These are phyloP conservation scores for Oryzias woworae DNA, from an alignment of 2,113 vertebrate species.

Conservation along the genomic window DNA sequence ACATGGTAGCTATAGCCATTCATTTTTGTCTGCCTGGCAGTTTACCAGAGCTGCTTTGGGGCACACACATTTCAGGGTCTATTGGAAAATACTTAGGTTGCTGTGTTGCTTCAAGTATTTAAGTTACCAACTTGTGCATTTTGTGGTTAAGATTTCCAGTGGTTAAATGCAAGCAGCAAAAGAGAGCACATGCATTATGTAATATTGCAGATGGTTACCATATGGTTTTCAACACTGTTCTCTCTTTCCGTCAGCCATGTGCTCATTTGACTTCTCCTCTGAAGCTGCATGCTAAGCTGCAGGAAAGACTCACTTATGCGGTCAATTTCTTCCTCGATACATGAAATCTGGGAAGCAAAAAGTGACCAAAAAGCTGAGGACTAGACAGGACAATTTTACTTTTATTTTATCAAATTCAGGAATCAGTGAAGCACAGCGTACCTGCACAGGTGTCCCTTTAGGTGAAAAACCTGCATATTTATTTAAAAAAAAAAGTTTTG, in stretches of 20 bases:
- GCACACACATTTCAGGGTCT: too few species aligned
- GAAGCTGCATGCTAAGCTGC: slow-evolving; percentile 67
- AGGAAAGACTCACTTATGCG: slow-evolving; percentile 75
- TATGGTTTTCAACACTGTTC: slow-evolving; percentile 24
- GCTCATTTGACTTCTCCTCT: slow-evolving; percentile 44
- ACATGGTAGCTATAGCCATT: too few species aligned
- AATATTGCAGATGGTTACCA: slow-evolving; percentile 55
- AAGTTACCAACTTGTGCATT: too few species aligned
- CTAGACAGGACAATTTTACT: background rate
- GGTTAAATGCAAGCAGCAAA: too few species aligned
- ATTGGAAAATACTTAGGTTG: too few species aligned
- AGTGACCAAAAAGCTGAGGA: background rate
- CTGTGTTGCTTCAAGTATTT: too few species aligned
- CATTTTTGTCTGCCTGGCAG: too few species aligned
- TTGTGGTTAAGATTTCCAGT: too few species aligned
- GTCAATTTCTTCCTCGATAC: slow-evolving; percentile 74
- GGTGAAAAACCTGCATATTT: slow-evolving; percentile 47
- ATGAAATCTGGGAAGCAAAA: slow-evolving; percentile 51
- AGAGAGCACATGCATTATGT: background rate
- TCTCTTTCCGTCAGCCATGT: slow-evolving; percentile 27
- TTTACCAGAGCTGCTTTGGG: too few species aligned
- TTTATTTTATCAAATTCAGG: background rate
- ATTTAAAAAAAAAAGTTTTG: background rate
- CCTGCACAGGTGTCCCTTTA: slow-evolving; percentile 56
- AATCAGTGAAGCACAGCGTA: slow-evolving; percentile 11